Conservation (phyloP, 2,797 vertebrate species). For the Notamacropus eugenii region DNA sequence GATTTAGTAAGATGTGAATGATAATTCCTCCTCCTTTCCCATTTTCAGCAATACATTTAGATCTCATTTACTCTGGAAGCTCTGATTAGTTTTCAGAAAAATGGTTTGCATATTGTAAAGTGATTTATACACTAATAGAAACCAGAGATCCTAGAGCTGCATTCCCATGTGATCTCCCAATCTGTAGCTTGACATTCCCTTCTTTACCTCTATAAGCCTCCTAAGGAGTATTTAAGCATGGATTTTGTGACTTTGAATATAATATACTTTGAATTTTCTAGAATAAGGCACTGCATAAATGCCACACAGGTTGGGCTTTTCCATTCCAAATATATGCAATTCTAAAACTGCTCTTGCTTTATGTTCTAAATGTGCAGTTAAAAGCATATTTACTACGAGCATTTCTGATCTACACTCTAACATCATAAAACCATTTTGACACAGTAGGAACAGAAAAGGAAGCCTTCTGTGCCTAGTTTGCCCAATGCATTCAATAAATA, state of each 20-base stretch:
- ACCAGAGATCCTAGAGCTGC: not conserved
- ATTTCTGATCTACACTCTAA: not conserved
- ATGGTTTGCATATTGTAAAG: not conserved
- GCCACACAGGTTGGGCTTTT: not conserved
- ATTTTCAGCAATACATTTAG: conserved; percentile 6
- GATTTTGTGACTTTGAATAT: not conserved
- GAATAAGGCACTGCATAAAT: not conserved
- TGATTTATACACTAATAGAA: not conserved
- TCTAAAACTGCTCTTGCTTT: conserved; percentile 11
- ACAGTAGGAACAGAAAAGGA: conserved; percentile 14
- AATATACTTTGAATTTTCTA: not conserved
- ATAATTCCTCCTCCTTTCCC: not conserved
- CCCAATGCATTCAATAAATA: not conserved
- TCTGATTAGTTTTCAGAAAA: not conserved
- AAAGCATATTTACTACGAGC: not conserved
- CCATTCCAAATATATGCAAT: not conserved
- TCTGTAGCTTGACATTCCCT: not conserved
- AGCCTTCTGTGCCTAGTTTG: not conserved
- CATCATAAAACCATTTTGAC: not conserved
- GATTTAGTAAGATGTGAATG: not conserved
- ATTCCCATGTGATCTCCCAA: not conserved
- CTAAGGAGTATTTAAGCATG: not conserved
- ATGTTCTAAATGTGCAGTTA: conserved; percentile 28
- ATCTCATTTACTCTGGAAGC: conserved; percentile 19
- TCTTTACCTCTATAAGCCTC: not conserved